These are phyloP conservation scores for Hololepta plana DNA, from an alignment of 2,888 invertebrate species.

Conservation along the genomic window DNA sequence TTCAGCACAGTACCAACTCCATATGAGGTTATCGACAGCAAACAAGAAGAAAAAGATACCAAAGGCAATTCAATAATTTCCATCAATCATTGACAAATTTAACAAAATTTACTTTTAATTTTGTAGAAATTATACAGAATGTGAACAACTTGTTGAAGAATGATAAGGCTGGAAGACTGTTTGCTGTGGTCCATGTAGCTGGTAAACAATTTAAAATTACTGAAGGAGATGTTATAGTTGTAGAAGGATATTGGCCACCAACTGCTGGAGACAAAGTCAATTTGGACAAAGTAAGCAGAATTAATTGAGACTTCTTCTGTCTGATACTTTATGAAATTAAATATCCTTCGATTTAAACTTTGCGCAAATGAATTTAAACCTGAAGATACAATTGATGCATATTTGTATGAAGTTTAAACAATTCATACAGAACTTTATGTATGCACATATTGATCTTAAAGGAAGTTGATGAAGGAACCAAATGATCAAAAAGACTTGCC, in stretches of 20 bases:
- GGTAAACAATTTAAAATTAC: slow-evolving; percentile 78
- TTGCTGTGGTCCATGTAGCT: slow-evolving; percentile 64
- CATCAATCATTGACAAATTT: too few species aligned
- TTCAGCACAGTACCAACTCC: too few species aligned
- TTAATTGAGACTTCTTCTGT: slow-evolving; percentile 2
- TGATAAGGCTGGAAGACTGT: slow-evolving; percentile 41
- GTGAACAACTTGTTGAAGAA: slow-evolving; percentile 44
- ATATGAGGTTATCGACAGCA: slow-evolving; percentile 18
- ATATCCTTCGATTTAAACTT: too few species aligned
- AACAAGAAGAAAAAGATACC: slow-evolving; percentile 13
- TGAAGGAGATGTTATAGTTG: slow-evolving; percentile 63
- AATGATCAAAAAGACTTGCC: too few species aligned
- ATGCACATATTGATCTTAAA: slow-evolving; percentile 2
- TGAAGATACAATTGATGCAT: too few species aligned
- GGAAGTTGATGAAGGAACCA: too few species aligned
- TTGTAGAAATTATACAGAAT: slow-evolving; percentile 35
- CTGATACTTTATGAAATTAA: too few species aligned
- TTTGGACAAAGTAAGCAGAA: slow-evolving; percentile 50
- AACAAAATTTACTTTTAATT: too few species aligned
- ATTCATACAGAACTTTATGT: slow-evolving; percentile 5
- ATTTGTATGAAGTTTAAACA: too few species aligned
- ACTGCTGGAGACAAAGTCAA: slow-evolving; percentile 59
- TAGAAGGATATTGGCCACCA: slow-evolving; percentile 74
- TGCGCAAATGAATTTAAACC: too few species aligned
- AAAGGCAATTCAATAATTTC: too few species aligned